These are phyloP conservation scores for Anadara kagoshimensis DNA, from an alignment of 1,140 invertebrate genomes.

Conservation along the genomic window DNA sequence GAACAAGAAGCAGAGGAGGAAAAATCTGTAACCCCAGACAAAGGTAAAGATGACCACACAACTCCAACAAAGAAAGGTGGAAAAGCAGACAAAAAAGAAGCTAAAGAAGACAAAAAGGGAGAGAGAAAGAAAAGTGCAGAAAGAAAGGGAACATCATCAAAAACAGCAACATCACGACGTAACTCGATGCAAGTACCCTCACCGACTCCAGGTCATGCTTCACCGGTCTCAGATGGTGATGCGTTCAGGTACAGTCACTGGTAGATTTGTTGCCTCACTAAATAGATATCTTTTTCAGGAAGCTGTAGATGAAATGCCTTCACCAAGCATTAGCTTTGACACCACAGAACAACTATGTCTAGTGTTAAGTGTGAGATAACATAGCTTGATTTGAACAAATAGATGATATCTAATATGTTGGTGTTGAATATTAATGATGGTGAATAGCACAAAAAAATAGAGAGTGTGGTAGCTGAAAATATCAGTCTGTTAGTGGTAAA, in stretches of 20 bases:
- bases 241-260: conserved; percentile 53
- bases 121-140: conserved; percentile 63
- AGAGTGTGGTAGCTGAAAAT: too few relatives aligned
- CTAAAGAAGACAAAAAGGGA: conserved; percentile 37
- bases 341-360: too few relatives aligned
- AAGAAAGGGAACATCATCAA: conserved; percentile 35
- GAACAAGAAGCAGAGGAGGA: conserved; percentile 68
- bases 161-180: conserved; percentile 36
- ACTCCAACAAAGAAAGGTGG: conserved; percentile 59
- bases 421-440: too few relatives aligned
- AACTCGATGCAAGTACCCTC: conserved; percentile 56
- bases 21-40: conserved; percentile 67
- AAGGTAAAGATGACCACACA: conserved; percentile 60
- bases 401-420: too few relatives aligned
- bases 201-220: conserved; percentile 64
- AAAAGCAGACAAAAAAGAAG: conserved; percentile 39
- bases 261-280: too few relatives aligned
- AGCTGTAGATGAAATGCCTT: too few relatives aligned
- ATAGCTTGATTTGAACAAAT: too few relatives aligned
- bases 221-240: conserved; percentile 69
- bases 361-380: too few relatives aligned
- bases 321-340: too few relatives aligned
- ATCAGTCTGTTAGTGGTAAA: too few relatives aligned
- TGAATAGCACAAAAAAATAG: too few relatives aligned
- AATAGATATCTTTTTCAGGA: too few relatives aligned